Base-by-base conservation (phyloP, 2,888 invertebrate species). In the Eupithecia centaureata region DNA sequence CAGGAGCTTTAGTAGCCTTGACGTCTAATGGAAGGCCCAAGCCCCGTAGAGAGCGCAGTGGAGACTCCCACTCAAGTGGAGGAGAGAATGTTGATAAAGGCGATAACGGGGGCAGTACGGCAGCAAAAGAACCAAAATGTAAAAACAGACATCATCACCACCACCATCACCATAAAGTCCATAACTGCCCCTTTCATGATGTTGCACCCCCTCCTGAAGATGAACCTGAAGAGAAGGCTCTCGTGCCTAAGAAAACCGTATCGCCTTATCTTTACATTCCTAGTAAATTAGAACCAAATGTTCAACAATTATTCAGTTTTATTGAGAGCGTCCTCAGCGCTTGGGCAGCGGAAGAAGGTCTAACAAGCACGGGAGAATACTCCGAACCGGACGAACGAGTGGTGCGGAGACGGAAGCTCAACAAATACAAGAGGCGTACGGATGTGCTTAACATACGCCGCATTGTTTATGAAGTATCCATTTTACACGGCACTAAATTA, bases 261-360 rank as follows among this genome's bases (percentile, higher is more conserved):
- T 94, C 94, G 77, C 93, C 93, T 78, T 94, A 93, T 83, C 87
- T 93, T 68, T 92, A 85, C 76, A 93, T 94, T 81, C 93, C 91
- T 77, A 92, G 92, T 87, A 88, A 94, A 87, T 90, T 96, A 94
- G 95, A 96, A 86, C 95, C 96, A 63, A 96, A 96, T 87, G 96
- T 96, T 60, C 96, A 96, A 87, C 96, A 96, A 89, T 92, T 97
- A 79, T 97, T 96, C 88, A 96, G 96, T 88, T 97, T 97, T 83
- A 96, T 97, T 77, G 96, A 96, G 86, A 95, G 95, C 76, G 96
- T 96, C 63, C 87, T 97, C 73, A 96, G 96, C 84, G 96, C 96
- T 60, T 96, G 96, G 96, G 96, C 96, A 28, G 96, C 96, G 68
- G 95, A 95, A 78, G 95, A 95, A 77, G 96, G 96, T 10, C 94